Base-by-base conservation (phyloP, 2,797 vertebrate species). In the Mastacembelus armatus region DNA sequence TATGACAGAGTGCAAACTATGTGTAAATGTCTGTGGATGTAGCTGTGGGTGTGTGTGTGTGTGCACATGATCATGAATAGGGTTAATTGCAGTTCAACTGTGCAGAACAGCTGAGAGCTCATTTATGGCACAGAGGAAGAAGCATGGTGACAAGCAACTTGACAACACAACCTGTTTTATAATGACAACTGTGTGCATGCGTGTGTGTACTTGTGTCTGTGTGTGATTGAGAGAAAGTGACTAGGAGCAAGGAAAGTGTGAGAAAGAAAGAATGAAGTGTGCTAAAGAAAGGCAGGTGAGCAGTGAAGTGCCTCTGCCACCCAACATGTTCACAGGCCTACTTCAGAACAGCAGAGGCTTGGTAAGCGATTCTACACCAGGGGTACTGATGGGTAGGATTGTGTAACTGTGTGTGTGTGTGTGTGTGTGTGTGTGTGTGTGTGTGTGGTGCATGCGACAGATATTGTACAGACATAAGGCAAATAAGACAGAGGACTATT, bases 1-100 rank as follows among this genome's bases (percentile, higher is more conserved):
- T n/a, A n/a, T n/a, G n/a, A n/a, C n/a, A 83, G 66, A 82, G 86
- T 82, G 87, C 56, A 87, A 88, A 85, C 67, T 84, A 70, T 84
- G 77, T 79, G 77, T 75, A 57, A 60, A 64, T 56, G 73, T 72
- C 42, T 71, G 51, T 52, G 64, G 35, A 44, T 36, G 67, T 19
- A 67, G 16, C 24, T 36, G 19, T 15, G 50, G 15, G 32, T 18
- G 54, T 18, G n/a, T n/a, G n/a, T n/a, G n/a, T n/a, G n/a, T n/a
- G n/a, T n/a, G 52, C 52, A 12, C 47, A 24, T 26, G 22, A 29
- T 43, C 52, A 51, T 71, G 58, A 52, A 55, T 4, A 78, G 66
- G 89, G 89, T 92, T 92, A 93, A 93, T 92, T 92, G 90, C 90
- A 87, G 91, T 91, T 92, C 91, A 93, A 90, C 85, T 88, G 78